Conservation (phyloP, 2,797 vertebrate genomes). For the Gymnopithys bicolor region DNA sequence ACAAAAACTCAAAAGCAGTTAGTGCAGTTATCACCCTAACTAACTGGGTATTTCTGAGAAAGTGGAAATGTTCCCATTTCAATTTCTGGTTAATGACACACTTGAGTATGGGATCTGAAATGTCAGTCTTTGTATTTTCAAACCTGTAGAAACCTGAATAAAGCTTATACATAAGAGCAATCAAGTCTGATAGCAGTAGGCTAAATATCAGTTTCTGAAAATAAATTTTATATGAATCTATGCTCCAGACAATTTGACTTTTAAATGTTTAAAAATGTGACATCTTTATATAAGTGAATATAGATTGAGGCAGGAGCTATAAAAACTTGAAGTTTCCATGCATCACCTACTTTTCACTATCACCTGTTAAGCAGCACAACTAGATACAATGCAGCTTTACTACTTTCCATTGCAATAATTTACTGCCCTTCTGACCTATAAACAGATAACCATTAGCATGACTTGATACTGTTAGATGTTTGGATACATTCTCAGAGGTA, state of each 20-base stretch:
- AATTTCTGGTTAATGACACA: conserved; percentile 73
- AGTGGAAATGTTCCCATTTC: conserved; percentile 69
- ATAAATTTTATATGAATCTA: conserved; percentile 76
- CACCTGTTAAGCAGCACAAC: conserved; percentile 63
- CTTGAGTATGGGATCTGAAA: conserved; percentile 68
- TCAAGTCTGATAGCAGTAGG: conserved; percentile 69
- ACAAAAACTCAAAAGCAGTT: conserved; percentile 61
- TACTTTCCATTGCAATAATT: conserved; percentile 65
- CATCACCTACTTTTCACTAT: conserved; percentile 60
- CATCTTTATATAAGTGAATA: conserved; percentile 71
- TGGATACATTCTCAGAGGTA: conserved; percentile 39
- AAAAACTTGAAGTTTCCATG: conserved; percentile 59
- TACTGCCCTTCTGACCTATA: conserved; percentile 71
- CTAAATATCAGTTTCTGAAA: conserved; percentile 77
- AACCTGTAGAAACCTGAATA: conserved; percentile 72
- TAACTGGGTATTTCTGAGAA: conserved; percentile 65
- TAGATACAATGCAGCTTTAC: conserved; percentile 58
- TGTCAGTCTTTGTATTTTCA: conserved; percentile 76
- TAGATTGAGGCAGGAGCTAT: conserved; percentile 57
- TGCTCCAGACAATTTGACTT: conserved; percentile 80
- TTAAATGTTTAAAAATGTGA: conserved; percentile 77
- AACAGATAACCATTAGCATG: conserved; percentile 59
- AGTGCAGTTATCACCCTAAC: conserved; percentile 51
- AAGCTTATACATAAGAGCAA: conserved; percentile 74
- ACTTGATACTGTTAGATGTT: conserved; percentile 54